Base-by-base conservation (phyloP, 2,797 vertebrate species). In the Lacerta bilineata region DNA sequence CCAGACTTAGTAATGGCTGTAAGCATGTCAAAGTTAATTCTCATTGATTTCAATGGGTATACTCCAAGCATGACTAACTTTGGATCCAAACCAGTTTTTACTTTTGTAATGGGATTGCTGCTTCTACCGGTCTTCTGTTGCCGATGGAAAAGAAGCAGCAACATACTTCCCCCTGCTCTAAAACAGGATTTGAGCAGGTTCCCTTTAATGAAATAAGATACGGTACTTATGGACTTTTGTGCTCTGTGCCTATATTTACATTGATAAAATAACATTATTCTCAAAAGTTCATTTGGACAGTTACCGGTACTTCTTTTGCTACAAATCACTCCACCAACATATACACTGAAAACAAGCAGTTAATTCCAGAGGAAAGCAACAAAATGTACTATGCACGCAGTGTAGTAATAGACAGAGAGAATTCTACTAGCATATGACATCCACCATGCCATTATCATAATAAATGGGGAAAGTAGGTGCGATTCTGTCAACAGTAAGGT, bases 391-490 rank as follows among this genome's bases (percentile, higher is more conserved):
- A 83, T 93, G 83, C 80, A 83, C 79, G 9, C 55, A 91, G 87
- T 69, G 77, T 71, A 91, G 85, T 85, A 93, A 92, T 86, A 93
- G 92, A 89, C 75, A 94, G 27, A 95, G 92, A 94, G 88, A 94
- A 95, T 93, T 87, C 94, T 92, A 94, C 85, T 94, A 94, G 91
- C 90, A 94, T 89, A 93, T 85, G 90, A 95, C 90, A 95, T 93
- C 85, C 88, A 93, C 88, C 90, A 93, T 90, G 91, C 93, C 93
- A 91, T 96, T 96, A 96, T 93, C 92, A 95, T 96, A 96, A 94
- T 95, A 96, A 95, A 95, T 96, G 93, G 88, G 85, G 95, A 95
- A 95, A 92, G 92, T 78, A 93, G 88, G 87, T 90, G 89, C 92
- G 75, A 94, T 86, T 91, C 94, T 95, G 92, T 95, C 95, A 97